phyloP scores from a whole-genome alignment of 2,113 vertebrate genomes.

The Oryzias celebensis region DNA sequence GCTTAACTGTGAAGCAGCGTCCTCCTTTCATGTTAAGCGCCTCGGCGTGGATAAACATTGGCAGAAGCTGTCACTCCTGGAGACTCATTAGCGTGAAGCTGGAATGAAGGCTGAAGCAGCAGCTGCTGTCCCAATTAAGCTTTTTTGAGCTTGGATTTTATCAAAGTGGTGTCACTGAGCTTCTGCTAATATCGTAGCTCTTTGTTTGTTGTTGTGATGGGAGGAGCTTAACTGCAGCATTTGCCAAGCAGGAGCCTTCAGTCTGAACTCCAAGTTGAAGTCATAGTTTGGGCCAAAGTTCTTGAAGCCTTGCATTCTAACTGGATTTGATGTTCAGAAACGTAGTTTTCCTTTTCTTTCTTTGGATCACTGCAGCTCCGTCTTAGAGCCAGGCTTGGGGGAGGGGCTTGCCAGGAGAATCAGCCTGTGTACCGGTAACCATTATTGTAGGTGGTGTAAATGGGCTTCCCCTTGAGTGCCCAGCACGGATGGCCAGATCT shows the following conservation, averaged over 20 bases:
- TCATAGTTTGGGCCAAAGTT: neutral
- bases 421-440: too few relatives aligned
- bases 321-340: too few relatives aligned
- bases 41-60: too few relatives aligned
- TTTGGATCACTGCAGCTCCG: too few relatives aligned
- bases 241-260: neutral
- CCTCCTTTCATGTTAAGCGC: neutral
- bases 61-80: neutral
- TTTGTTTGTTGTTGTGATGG: neutral
- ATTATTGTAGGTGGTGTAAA: too few relatives aligned
- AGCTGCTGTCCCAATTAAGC: constrained; percentile 3
- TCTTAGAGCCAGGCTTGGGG: too few relatives aligned
- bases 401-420: too few relatives aligned
- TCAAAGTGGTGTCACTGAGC: neutral
- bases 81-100: neutral
- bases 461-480: too few relatives aligned
- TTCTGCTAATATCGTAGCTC: neutral
- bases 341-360: too few relatives aligned
- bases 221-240: neutral
- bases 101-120: neutral
- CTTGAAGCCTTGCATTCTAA: too few relatives aligned
- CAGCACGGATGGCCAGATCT: too few relatives aligned
- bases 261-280: too few relatives aligned
- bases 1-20: neutral
- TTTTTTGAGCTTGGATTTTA: neutral